Evolutionary conservation across 1,140 invertebrate genomes (phyloP).

Genomic region (Panagrolaimus sp.): DNA sequence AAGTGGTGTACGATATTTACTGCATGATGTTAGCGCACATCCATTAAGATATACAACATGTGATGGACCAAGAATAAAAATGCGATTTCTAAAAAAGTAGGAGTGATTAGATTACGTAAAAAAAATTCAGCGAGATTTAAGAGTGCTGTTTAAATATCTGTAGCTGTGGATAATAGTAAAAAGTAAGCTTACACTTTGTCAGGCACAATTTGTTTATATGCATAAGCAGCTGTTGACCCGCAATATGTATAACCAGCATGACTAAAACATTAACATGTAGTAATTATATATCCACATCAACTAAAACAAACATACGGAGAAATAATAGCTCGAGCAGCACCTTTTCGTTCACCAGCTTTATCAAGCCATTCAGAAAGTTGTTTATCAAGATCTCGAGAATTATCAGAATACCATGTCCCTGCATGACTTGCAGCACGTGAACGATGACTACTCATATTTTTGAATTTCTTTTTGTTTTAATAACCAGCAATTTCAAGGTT

Average conservation of each 20-base stretch:
- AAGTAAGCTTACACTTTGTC: constrained; percentile 77
- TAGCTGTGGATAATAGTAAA: no score
- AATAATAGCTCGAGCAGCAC: constrained; percentile 88
- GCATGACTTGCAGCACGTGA: constrained; percentile 62
- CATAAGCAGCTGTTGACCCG: constrained; percentile 86
- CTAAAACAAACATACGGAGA: constrained; percentile 73
- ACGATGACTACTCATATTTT: constrained; percentile 15
- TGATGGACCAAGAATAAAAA: constrained; percentile 94
- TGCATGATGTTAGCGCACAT: constrained; percentile 84
- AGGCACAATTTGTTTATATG: constrained; percentile 91
- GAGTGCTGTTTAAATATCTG: no score
- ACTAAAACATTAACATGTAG: constrained; percentile 64
- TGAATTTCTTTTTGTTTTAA: not conserved
- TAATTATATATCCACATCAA: not conserved
- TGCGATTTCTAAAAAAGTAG: constrained; percentile 67
- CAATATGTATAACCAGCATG: constrained; percentile 97
- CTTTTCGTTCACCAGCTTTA: constrained; percentile 70
- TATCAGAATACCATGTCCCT: constrained; percentile 63
- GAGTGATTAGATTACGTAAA: not conserved
- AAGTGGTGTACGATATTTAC: constrained; percentile 84
- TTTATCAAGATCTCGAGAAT: constrained; percentile 72
- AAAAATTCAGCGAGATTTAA: no score
- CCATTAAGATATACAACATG: constrained; percentile 86
- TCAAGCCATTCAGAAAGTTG: constrained; percentile 83
- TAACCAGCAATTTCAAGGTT: no score